phyloP scores from a whole-genome alignment of 2,113 vertebrate genomes.

The Apus apus region DNA sequence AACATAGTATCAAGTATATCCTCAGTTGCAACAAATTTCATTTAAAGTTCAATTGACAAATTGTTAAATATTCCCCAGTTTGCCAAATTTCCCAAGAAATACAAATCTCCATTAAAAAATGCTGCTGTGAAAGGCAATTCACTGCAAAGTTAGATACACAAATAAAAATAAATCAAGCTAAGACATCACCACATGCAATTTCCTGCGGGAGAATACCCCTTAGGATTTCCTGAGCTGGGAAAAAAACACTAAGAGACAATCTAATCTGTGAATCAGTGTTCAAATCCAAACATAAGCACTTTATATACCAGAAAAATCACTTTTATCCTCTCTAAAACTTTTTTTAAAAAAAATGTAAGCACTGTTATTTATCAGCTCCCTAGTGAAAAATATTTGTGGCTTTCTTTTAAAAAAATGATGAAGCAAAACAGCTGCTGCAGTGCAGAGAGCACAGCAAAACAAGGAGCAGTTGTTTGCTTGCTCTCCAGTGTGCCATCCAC shows the following conservation, averaged over 20 bases:
- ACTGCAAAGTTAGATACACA: not conserved
- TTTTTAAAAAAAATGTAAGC: not conserved
- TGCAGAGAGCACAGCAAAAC: not conserved
- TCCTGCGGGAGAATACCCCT: constrained; percentile 30
- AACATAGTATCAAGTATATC: not conserved
- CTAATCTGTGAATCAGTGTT: constrained; percentile 33
- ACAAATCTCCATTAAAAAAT: not conserved
- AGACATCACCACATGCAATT: constrained; percentile 4
- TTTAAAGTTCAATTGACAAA: not conserved
- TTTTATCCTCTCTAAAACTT: not conserved
- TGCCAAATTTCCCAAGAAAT: not conserved
- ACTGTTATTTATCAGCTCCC: constrained; percentile 27
- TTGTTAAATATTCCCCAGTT: not conserved
- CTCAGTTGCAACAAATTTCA: not conserved
- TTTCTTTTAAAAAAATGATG: constrained; percentile 31
- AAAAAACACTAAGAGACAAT: constrained; percentile 22
- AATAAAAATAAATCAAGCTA: constrained; percentile 40
- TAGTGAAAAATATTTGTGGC: constrained; percentile 28
- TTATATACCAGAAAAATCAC: not conserved
- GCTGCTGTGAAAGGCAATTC: constrained; percentile 32
- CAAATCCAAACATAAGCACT: constrained; percentile 8
- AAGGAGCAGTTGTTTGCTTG: not conserved
- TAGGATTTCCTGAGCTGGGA: constrained; percentile 1
- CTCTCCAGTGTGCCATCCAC: constrained; percentile 21
- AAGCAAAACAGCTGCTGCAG: constrained; percentile 63